Evolutionary conservation across 2,113 vertebrate genomes (phyloP).

Genomic region (Coreoperca whiteheadi): DNA sequence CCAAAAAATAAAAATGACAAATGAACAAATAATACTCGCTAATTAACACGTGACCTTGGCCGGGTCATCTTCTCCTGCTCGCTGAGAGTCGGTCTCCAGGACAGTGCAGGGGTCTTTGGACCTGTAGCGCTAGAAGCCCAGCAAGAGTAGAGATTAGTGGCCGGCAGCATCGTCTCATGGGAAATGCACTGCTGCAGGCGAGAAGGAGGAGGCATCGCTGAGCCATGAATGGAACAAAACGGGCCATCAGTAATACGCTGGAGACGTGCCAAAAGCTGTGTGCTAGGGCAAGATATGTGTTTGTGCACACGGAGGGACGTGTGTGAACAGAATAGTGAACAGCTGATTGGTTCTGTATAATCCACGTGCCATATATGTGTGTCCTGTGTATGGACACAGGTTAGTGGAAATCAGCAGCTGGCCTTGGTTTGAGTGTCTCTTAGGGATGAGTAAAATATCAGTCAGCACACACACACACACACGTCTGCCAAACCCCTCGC

Average conservation of each 20-base stretch:
- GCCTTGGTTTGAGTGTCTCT: conserved; percentile 67
- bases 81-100: not conserved
- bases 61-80: not conserved
- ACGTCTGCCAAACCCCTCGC: conserved; percentile 19
- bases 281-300: not conserved
- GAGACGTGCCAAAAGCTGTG: conserved; percentile 34
- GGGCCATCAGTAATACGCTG: conserved; percentile 28
- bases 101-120: conserved; percentile 12
- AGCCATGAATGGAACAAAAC: conserved; percentile 62
- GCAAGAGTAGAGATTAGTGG: conserved; percentile 35
- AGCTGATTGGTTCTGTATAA: conserved; percentile 21
- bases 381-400: not conserved
- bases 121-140: conserved; percentile 21
- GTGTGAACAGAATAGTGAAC: conserved; percentile 9
- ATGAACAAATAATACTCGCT: not conserved
- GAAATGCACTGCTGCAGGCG: conserved; percentile 53
- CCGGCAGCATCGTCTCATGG: conserved; percentile 51
- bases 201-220: conserved; percentile 38
- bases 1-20: not conserved
- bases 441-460: conserved; percentile 62
- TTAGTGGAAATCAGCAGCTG: conserved; percentile 52
- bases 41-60: not conserved
- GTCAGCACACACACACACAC: conserved; percentile 11
- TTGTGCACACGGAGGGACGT: not conserved
- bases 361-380: not conserved